A percentile compares a stretch with the other conserved stretches of the same genome.
These are phyloP conservation scores for Luperina testacea DNA, from an alignment of 2,888 invertebrate genomes.

Conservation along the genomic window DNA sequence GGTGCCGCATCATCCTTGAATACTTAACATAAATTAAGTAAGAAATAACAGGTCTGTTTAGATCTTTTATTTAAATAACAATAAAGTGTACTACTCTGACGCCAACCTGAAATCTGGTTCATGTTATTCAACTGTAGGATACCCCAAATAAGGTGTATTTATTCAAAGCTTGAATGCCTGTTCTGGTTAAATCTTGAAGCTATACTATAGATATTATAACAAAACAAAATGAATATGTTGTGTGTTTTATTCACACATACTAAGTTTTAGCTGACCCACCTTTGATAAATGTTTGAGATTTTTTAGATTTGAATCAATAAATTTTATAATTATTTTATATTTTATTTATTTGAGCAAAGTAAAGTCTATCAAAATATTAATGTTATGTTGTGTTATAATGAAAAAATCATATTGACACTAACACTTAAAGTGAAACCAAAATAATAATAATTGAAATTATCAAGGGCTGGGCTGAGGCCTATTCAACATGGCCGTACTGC, in stretches of 20 bases:
- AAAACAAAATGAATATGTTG: neutral
- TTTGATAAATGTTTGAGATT: too few relatives aligned
- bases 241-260: too few relatives aligned
- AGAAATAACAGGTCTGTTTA: neutral
- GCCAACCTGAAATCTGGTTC: neutral
- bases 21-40: neutral
- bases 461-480: neutral
- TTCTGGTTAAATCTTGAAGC: neutral
- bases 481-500: neutral
- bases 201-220: neutral
- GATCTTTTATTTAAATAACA: conserved; percentile 12
- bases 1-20: neutral
- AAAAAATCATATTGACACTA: neutral
- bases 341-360: too few relatives aligned
- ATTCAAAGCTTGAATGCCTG: neutral
- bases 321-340: too few relatives aligned
- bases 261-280: too few relatives aligned
- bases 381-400: neutral
- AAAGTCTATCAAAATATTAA: neutral
- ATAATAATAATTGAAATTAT: neutral
- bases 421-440: neutral
- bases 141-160: neutral
- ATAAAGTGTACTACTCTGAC: neutral
- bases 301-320: too few relatives aligned
- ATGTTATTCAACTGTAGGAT: neutral